These are phyloP conservation scores for Liopterus haemorrhoidalis DNA, from an alignment of 2,888 invertebrate genomes.

Conservation along the genomic window DNA sequence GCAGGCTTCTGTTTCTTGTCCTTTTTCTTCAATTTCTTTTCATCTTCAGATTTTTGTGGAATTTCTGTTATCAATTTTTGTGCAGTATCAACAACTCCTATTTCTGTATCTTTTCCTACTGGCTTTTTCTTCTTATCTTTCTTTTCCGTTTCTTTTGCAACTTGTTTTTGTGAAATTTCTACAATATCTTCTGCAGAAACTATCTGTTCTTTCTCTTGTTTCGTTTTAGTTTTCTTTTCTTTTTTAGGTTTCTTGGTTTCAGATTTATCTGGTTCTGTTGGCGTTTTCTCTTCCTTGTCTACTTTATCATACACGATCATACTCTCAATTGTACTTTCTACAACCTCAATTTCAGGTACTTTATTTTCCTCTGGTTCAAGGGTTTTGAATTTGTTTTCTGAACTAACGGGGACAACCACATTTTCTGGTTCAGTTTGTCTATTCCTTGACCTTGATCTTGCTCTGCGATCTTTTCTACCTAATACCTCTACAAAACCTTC, in stretches of 20 bases:
- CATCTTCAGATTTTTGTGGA: background rate
- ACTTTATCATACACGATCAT: too few relatives aligned
- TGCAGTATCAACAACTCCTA: conserved; percentile 5
- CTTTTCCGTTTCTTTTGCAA: conserved; percentile 12
- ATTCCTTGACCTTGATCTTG: conserved; percentile 37
- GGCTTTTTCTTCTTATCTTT: conserved; percentile 3
- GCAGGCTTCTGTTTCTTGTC: background rate
- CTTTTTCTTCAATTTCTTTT: background rate
- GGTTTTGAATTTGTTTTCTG: background rate
- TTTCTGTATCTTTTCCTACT: background rate
- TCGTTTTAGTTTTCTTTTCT: conserved; percentile 20
- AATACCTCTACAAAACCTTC: conserved; percentile 38
- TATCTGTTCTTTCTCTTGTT: conserved; percentile 17
- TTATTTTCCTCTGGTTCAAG: background rate
- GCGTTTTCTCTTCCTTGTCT: conserved; percentile 7
- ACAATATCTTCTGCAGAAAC: background rate
- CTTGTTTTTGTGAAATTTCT: conserved; percentile 1
- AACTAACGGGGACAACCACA: conserved; percentile 6
- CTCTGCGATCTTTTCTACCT: conserved; percentile 34
- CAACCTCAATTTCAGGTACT: background rate
- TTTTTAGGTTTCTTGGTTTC: conserved; percentile 20
- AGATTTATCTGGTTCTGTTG: background rate
- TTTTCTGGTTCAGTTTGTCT: conserved; percentile 17
- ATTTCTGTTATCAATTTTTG: background rate
- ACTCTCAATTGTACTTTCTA: conserved; percentile 9